A percentile compares a stretch with the other conserved stretches of the same genome.
phyloP scores from a whole-genome alignment of 2,888 invertebrate species.

The Synergus itoensis region DNA sequence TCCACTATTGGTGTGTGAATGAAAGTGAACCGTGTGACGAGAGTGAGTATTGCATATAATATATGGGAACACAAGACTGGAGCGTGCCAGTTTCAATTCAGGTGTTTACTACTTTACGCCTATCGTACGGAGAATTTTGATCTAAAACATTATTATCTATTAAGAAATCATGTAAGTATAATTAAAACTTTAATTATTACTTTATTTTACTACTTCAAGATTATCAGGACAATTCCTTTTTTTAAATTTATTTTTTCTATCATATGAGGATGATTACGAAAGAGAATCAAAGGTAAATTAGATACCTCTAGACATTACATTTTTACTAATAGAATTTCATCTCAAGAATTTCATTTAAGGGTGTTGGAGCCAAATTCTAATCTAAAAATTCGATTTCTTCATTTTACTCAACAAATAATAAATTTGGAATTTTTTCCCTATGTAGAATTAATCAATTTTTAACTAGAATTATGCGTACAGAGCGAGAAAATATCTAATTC shows the following conservation, averaged over 20 bases:
- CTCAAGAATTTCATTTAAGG: no score
- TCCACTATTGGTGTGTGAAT: conserved; percentile 8
- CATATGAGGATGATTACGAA: not conserved
- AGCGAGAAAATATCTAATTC: no score
- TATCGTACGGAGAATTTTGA: not conserved
- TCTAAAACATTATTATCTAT: conserved; percentile 3
- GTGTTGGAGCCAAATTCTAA: no score
- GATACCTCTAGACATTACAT: no score
- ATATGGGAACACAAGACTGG: conserved; percentile 23
- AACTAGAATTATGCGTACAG: no score
- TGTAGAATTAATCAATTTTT: no score
- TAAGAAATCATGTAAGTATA: not conserved
- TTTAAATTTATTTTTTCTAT: not conserved
- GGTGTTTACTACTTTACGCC: conserved; percentile 31
- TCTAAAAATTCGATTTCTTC: no score
- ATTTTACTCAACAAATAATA: no score
- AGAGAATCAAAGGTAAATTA: not conserved
- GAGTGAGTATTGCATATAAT: conserved; percentile 26
- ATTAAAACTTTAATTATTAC: not conserved
- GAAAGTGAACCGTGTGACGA: conserved; percentile 40
- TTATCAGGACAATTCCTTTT: not conserved
- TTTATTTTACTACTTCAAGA: not conserved
- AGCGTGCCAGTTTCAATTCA: conserved; percentile 36
- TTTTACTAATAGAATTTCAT: no score
- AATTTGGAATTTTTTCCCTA: no score